These are phyloP conservation scores for Heliothis peltigera DNA, from an alignment of 2,888 invertebrate genomes.

Conservation along the genomic window DNA sequence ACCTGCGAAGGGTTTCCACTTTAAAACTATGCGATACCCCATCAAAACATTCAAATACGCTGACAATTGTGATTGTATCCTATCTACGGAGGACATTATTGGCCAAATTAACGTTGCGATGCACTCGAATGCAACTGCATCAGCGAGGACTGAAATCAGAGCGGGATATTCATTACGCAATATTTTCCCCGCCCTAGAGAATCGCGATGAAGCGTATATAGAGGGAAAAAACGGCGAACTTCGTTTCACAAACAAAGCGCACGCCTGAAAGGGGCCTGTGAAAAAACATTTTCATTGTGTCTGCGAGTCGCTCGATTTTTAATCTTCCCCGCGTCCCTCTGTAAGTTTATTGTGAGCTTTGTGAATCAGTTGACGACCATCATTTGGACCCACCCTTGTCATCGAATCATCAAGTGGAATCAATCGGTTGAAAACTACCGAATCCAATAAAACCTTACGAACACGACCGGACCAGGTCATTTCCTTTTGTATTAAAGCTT, in stretches of 20 bases:
- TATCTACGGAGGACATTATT: conserved; percentile 60
- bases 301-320: conserved; percentile 88
- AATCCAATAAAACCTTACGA: conserved; percentile 10
- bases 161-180: conserved; percentile 82
- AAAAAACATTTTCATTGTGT: conserved; percentile 89
- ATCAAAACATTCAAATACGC: conserved; percentile 49
- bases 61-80: conserved; percentile 48
- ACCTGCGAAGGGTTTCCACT: conserved; percentile 46
- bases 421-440: conserved; percentile 12
- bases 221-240: conserved; percentile 84
- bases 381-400: conserved; percentile 73
- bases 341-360: conserved; percentile 86
- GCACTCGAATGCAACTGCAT: conserved; percentile 65
- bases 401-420: conserved; percentile 47
- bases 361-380: conserved; percentile 75
- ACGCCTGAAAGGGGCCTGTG: conserved; percentile 84
- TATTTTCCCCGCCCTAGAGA: conserved; percentile 78
- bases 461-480: conserved; percentile 7
- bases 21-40: conserved; percentile 50
- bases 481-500: too few relatives aligned
- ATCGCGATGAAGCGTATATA: conserved; percentile 84
- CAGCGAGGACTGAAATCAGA: conserved; percentile 70
- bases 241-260: conserved; percentile 88
- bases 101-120: conserved; percentile 70
- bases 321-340: conserved; percentile 83